Evolutionary conservation across 2,888 invertebrate species (phyloP), one percentile per base, ranked within the genome.

Genomic region (Sesamia inferens): DNA sequence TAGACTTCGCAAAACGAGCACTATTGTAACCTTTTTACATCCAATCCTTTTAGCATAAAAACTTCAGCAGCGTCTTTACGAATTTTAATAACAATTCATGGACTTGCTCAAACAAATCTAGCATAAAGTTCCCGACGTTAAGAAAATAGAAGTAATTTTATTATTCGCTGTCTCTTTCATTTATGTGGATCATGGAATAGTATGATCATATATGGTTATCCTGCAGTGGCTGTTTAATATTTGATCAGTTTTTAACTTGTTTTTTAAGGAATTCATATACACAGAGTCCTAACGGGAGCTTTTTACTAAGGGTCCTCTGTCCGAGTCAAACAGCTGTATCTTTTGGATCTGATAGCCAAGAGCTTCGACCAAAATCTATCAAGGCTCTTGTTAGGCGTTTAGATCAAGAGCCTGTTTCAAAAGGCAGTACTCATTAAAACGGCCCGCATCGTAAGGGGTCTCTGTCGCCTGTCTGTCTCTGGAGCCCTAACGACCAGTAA

Each of bases 11-110:
- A 78, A 81, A 85, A 81, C 59, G 82, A 81, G 66, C 47, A 76
- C 72, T 42, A 39, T 76, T 70, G 74, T 68, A 84, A 73, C 76
- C 78, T 81, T 79, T 86, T 85, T 79, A 75, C 80, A 86, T 87
- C 87, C 91, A 92, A 92, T 92, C 90, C 92, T 92, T 93, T 93
- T 85, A 87, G 84, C 88, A 88, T 87, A 88, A 91, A 91, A 92
- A 90, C 89, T 91, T 88, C 82, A 85, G 86, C 83, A 82, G 87
- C 87, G 81, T 79, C 88, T 90, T 90, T 89, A 88, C 85, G 90
- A 91, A 92, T 94, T 93, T 94, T 94, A 93, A 94, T 94, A 94
- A 93, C 91, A 90, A 92, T 92, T 90, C 87, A 80, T 77, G 57
- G 79, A 82, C 76, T 79, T 71, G 78, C 76, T 85, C 91, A 91